Conservation (phyloP, 2,113 vertebrate species). For the Tenrec ecaudatus region DNA sequence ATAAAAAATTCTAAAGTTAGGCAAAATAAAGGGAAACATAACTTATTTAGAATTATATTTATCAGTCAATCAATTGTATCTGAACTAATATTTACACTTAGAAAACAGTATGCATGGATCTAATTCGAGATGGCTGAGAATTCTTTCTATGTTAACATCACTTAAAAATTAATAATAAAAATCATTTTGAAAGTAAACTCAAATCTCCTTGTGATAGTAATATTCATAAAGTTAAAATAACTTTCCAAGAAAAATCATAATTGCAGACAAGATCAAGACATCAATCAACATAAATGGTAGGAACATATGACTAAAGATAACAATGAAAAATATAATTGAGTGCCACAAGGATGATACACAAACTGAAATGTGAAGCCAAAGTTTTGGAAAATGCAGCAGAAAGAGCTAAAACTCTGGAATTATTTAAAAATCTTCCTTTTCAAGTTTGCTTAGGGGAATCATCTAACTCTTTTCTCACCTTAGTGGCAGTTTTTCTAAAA, state of each 20-base stretch:
- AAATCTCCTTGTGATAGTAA: neutral
- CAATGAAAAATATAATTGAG: constrained; percentile 56
- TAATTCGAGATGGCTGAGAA: neutral
- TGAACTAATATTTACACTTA: neutral
- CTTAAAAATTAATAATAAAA: neutral
- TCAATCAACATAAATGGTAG: constrained; percentile 47
- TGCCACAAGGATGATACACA: constrained; percentile 40
- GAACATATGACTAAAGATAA: neutral
- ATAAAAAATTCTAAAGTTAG: neutral
- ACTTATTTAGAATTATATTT: neutral
- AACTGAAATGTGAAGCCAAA: neutral
- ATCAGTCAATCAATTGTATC: neutral
- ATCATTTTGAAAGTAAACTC: neutral
- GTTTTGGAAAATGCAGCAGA: neutral
- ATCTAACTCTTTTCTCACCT: neutral
- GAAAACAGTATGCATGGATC: neutral
- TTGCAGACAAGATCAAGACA: neutral
- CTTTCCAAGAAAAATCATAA: neutral
- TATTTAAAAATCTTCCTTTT: neutral
- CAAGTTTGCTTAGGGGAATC: neutral
- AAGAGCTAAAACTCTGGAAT: neutral
- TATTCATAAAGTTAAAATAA: constrained; percentile 6
- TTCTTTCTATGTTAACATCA: neutral
- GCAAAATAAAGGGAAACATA: neutral
- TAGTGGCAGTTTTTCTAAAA: neutral